Percentiles rank a stretch among this genome's conserved stretches.
Conservation (phyloP, 2,113 vertebrate species). For the Potamarius usumacintae region DNA sequence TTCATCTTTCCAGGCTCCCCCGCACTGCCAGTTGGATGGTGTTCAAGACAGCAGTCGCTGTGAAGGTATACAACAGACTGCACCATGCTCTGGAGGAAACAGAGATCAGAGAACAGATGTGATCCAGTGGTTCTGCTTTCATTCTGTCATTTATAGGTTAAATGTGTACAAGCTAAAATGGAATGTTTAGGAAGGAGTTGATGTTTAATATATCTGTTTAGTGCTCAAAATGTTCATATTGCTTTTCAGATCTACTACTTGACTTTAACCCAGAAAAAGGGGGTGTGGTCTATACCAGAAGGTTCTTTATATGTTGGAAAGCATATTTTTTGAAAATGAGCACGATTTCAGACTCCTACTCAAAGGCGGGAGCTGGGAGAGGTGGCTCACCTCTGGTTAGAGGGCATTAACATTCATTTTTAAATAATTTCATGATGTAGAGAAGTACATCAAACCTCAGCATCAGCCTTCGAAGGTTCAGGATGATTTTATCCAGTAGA, state of each 20-base stretch:
- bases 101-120: slow-evolving; percentile 15
- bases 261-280: neutral
- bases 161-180: neutral
- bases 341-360: no score
- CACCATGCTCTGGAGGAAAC: slow-evolving; percentile 4
- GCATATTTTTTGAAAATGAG: no score
- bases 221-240: neutral
- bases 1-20: slow-evolving; percentile 45
- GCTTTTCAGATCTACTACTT: neutral
- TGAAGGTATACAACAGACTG: slow-evolving; percentile 56
- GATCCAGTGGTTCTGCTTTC: slow-evolving; percentile 2
- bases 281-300: neutral
- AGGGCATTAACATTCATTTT: no score
- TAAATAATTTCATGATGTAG: no score
- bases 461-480: no score
- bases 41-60: slow-evolving; percentile 65
- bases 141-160: neutral
- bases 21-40: slow-evolving; percentile 61
- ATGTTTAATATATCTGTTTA: slow-evolving; percentile 30
- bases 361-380: no score
- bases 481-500: no score
- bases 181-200: slow-evolving; percentile 33
- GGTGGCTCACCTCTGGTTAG: no score
- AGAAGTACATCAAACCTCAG: no score
- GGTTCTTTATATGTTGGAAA: neutral